Evolutionary conservation across 2,113 vertebrate species (phyloP), one percentile per base, ranked within the genome.

Genomic region (Gobio gobio): DNA sequence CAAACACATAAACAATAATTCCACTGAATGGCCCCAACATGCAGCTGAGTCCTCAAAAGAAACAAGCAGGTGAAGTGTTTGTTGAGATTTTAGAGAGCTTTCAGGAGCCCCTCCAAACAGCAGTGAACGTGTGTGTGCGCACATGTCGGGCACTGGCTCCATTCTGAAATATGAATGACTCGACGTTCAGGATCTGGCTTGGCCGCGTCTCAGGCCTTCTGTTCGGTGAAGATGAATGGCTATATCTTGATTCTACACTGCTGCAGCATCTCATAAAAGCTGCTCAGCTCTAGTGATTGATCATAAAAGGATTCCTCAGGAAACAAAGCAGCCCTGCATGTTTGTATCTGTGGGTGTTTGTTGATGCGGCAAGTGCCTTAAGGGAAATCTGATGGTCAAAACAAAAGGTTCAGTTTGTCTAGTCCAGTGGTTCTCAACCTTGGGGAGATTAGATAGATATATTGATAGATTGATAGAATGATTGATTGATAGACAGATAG

Each of bases 21-120:
- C 91, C 86, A 91, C 92, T 91, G 88, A 94, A 94, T 90, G 91
- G 91, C 90, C 91, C 92, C 90, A 92, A 90, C 91, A 92, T 92
- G 89, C 92, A 88, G 89, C 92, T 90, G 92, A 94, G 91, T 93
- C 92, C 93, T 93, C 92, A 92, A 40, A 90, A 82, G 93, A 90
- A 64, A 77, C 72, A 68, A 76, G n/a, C 73, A 85, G 79, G 73
- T 85, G 56, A 85, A 83, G 64, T 74, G 84, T 72, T 88, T 83
- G 49, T 78, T 49, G 59, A 81, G 40, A 61, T 61, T 79, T 49
- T 81, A 75, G 10, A 83, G 76, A 43, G 84, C 77, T 86, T 88
- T 86, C 58, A 83, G 72, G 70, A 83, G 59, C 26, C 47, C 51
- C 24, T 61, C 76, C 40, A 83, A 61, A 73, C 5, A 64, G 24